phyloP scores from a whole-genome alignment of 2,113 vertebrate species.

The Corythoichthys intestinalis region DNA sequence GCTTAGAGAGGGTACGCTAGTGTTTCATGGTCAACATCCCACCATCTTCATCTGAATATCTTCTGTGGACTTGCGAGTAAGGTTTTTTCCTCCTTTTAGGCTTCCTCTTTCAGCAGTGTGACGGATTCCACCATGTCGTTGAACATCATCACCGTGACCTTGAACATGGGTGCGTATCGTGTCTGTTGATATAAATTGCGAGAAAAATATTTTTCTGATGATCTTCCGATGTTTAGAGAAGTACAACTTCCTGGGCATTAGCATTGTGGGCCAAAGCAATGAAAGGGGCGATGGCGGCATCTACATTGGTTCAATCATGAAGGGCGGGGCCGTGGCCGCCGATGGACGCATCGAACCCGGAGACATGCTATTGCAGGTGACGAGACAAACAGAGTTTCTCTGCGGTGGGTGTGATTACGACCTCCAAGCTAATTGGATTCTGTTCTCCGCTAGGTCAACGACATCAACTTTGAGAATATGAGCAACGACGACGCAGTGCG shows the following conservation, averaged over 20 bases:
- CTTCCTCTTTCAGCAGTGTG: slow-evolving; percentile 87
- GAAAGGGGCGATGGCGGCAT: slow-evolving; percentile 87
- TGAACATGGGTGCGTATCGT: slow-evolving; percentile 85
- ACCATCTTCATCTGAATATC: neutral
- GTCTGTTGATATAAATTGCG: neutral
- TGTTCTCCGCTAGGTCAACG: slow-evolving; percentile 75
- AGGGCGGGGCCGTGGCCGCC: slow-evolving; percentile 86
- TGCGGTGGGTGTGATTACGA: neutral
- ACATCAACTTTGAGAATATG: slow-evolving; percentile 93
- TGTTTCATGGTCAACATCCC: no score
- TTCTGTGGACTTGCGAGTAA: neutral
- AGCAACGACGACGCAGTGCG: slow-evolving; percentile 87
- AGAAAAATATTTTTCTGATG: no score
- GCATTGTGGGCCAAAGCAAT: slow-evolving; percentile 89
- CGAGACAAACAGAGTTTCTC: neutral
- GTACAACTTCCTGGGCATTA: slow-evolving; percentile 90
- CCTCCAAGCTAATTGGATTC: no score
- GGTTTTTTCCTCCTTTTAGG: slow-evolving; percentile 48
- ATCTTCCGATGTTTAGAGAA: slow-evolving; percentile 73
- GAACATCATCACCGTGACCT: slow-evolving; percentile 89
- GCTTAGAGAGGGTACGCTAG: slow-evolving; percentile 78
- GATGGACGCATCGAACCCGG: slow-evolving; percentile 88
- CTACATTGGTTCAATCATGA: slow-evolving; percentile 93
- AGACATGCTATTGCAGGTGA: slow-evolving; percentile 88
- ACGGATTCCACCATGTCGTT: slow-evolving; percentile 90